Evolutionary conservation across 1,140 invertebrate species (phyloP).

Genomic region (Zaprionus inermis): DNA sequence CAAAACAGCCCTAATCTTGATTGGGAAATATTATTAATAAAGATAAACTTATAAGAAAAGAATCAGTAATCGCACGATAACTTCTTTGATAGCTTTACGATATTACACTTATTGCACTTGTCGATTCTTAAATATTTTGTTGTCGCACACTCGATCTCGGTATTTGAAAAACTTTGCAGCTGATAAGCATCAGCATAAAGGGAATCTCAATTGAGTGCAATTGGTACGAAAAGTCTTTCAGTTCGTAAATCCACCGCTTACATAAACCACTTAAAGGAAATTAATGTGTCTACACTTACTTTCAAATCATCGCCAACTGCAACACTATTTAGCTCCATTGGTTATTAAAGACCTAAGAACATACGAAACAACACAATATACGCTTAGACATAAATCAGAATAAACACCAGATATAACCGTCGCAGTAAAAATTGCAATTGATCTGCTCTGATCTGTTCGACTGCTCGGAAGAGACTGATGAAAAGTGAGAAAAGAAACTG

Average conservation of each 20-base stretch:
- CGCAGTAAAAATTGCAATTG: slow-evolving; percentile 5
- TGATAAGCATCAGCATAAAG: slow-evolving; percentile 13
- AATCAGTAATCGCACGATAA: no score
- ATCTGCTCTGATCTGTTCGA: slow-evolving; percentile 28
- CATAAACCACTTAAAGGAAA: slow-evolving; percentile 39
- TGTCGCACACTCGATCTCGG: background rate
- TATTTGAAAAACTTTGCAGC: background rate
- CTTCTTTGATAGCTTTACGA: no score
- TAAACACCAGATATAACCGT: slow-evolving; percentile 29
- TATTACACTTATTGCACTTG: background rate
- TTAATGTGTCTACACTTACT: slow-evolving; percentile 31
- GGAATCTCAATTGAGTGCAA: slow-evolving; percentile 18
- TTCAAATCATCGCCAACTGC: slow-evolving; percentile 34
- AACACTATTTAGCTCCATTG: slow-evolving; percentile 61
- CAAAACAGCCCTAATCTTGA: no score
- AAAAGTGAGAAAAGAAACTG: slow-evolving; percentile 36
- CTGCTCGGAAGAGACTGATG: slow-evolving; percentile 36
- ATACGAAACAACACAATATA: background rate
- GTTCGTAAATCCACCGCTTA: slow-evolving; percentile 41
- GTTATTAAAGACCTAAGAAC: slow-evolving; percentile 12
- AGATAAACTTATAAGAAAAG: no score
- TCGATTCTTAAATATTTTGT: background rate
- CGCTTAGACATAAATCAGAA: slow-evolving; percentile 4
- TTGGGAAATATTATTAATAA: no score
- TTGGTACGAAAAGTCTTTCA: slow-evolving; percentile 9